Evolutionary conservation across 2,888 invertebrate species (phyloP).

Genomic region (Meloe dianella): DNA sequence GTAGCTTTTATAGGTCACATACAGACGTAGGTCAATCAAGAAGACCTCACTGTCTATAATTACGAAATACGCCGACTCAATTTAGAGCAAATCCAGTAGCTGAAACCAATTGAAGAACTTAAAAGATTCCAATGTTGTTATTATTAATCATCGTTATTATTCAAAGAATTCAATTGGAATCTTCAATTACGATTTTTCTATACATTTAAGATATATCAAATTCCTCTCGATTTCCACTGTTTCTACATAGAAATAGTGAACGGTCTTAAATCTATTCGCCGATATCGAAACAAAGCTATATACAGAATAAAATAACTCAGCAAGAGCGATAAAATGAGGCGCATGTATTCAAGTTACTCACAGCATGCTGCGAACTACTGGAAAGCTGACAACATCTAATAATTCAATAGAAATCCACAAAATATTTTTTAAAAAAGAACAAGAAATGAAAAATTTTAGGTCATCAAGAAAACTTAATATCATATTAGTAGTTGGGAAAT

Average conservation of each 20-base stretch:
- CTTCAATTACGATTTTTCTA: not conserved
- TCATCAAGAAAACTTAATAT: not conserved
- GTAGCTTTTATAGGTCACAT: conserved; percentile 38
- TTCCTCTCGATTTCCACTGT: not conserved
- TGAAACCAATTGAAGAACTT: conserved; percentile 41
- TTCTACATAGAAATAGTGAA: conserved; percentile 2
- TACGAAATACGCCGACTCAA: conserved; percentile 40
- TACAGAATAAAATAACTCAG: conserved; percentile 43
- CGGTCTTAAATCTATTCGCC: conserved; percentile 38
- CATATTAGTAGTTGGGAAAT: not conserved
- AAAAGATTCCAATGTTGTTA: not conserved
- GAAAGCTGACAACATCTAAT: conserved; percentile 37
- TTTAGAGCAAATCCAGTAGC: conserved; percentile 47
- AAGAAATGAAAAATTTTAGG: not conserved
- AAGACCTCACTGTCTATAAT: conserved; percentile 42
- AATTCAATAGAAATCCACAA: conserved; percentile 21
- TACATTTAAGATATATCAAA: not conserved
- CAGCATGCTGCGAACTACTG: conserved; percentile 44
- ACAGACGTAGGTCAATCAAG: conserved; percentile 42
- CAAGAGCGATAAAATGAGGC: conserved; percentile 42
- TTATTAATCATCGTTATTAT: not conserved
- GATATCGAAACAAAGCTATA: conserved; percentile 43
- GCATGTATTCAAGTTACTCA: conserved; percentile 44
- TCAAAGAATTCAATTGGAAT: not conserved
- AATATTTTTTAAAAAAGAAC: not conserved